Conservation (phyloP, 2,888 invertebrate species). For the Nesidiocoris tenuis region DNA sequence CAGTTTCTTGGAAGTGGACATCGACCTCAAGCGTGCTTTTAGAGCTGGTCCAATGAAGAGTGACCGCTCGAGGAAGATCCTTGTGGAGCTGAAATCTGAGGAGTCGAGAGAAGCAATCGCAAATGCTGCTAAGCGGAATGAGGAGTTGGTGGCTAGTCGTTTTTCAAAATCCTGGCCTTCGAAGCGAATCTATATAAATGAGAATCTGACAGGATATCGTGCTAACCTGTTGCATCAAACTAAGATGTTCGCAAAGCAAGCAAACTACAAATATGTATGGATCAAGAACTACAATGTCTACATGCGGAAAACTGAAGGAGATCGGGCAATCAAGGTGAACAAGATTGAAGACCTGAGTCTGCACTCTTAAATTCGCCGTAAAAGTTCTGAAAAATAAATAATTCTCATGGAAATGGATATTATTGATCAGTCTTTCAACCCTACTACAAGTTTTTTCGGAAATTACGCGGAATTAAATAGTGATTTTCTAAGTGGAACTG, state of each 20-base stretch:
- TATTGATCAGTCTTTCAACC: too few relatives aligned
- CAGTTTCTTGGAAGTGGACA: not conserved
- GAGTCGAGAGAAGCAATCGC: not conserved
- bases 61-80: not conserved
- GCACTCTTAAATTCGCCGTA: too few relatives aligned
- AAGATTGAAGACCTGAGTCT: not conserved
- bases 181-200: not conserved
- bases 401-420: too few relatives aligned
- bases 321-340: not conserved
- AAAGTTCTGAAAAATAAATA: too few relatives aligned
- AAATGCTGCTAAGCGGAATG: not conserved
- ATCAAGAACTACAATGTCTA: not conserved
- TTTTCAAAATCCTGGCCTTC: not conserved
- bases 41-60: not conserved
- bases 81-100: not conserved
- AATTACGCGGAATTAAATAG: too few relatives aligned
- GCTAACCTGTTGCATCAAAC: not conserved
- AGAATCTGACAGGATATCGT: not conserved
- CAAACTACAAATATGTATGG: not conserved
- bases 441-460: too few relatives aligned
- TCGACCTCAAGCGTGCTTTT: not conserved
- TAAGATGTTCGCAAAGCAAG: not conserved
- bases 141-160: not conserved
- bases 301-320: conserved; percentile 1
- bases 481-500: too few relatives aligned